Evolutionary conservation across 2,113 vertebrate species (phyloP).

Genomic region (Camelus bactrianus): DNA sequence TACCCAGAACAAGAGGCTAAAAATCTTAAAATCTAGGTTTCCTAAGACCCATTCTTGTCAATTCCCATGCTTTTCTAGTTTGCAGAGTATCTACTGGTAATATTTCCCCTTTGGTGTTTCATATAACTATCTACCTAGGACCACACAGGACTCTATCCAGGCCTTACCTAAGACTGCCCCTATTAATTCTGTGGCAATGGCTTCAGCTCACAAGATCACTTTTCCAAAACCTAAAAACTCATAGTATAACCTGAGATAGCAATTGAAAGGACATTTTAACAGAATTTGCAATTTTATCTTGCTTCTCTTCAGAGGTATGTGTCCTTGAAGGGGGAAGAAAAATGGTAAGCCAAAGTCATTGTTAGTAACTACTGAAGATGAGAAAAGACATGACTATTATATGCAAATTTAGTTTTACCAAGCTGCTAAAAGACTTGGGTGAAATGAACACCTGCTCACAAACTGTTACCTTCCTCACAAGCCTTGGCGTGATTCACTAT

Average conservation of each 20-base stretch:
- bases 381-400: neutral
- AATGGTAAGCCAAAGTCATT: neutral
- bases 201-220: neutral
- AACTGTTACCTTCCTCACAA: constrained; percentile 34
- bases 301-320: neutral
- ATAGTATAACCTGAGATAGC: neutral
- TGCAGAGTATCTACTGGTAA: neutral
- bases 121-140: neutral
- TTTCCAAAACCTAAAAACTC: neutral
- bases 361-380: neutral
- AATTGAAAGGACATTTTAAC: neutral
- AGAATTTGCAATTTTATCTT: neutral
- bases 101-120: neutral
- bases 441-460: constrained; percentile 41
- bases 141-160: neutral
- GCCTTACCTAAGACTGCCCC: neutral
- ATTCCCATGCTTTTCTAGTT: neutral
- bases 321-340: neutral
- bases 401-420: neutral
- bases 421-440: neutral
- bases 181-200: neutral
- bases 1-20: neutral
- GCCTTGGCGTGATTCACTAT: neutral
- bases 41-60: neutral
- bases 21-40: neutral